These are phyloP conservation scores for Pituophis catenifer DNA, from an alignment of 2,113 vertebrate species.

Conservation along the genomic window DNA sequence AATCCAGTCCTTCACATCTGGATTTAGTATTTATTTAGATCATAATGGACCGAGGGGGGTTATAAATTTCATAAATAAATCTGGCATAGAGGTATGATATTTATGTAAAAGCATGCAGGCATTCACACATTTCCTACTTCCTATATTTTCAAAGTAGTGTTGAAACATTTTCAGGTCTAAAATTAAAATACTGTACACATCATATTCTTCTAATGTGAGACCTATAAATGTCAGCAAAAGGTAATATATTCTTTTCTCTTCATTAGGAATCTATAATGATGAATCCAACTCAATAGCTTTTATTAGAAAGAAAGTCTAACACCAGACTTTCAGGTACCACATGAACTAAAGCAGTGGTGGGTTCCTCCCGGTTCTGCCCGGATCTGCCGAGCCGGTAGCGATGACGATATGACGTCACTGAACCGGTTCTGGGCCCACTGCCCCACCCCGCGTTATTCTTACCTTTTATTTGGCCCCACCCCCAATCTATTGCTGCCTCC, in stretches of 20 bases:
- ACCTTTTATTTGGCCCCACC: too few species aligned
- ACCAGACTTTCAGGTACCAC: neutral
- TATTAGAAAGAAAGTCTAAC: fast-evolving
- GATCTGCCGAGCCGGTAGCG: too few species aligned
- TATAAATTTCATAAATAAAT: neutral
- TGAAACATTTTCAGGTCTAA: conserved; percentile 41
- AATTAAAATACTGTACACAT: conserved; percentile 12
- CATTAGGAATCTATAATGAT: fast-evolving
- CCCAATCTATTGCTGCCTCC: too few species aligned
- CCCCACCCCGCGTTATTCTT: too few species aligned
- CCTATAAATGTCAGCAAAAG: neutral
- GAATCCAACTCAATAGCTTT: neutral
- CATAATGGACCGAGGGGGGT: neutral
- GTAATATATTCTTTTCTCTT: neutral
- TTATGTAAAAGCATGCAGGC: conserved; percentile 13
- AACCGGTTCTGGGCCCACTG: too few species aligned
- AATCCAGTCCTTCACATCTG: conserved; percentile 24
- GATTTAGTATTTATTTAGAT: neutral
- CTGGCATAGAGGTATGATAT: conserved; percentile 31
- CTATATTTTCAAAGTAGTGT: conserved; percentile 59
- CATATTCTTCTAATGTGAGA: neutral
- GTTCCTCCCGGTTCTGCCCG: too few species aligned
- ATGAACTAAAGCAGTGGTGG: neutral
- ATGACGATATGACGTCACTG: too few species aligned
- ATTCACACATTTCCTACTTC: conserved; percentile 24